Conservation (phyloP, 2,113 vertebrate species). For the Tricholaema leucomelas region DNA sequence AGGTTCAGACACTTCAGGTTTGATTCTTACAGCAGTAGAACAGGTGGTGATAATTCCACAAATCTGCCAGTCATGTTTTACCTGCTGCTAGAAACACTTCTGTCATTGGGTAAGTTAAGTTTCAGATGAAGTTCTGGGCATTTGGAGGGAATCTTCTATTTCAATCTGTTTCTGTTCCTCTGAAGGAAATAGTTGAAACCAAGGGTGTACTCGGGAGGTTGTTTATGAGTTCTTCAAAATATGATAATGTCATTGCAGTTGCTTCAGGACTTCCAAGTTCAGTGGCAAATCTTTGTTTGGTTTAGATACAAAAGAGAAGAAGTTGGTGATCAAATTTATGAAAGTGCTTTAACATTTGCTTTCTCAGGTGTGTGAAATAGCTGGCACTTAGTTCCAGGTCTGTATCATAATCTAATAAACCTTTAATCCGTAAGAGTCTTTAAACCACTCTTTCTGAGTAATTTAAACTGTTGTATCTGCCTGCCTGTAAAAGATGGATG, state of each 20-base stretch:
- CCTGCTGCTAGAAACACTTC: background rate
- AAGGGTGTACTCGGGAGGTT: background rate
- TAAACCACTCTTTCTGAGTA: slow-evolving; percentile 49
- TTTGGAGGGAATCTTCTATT: background rate
- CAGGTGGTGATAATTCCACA: background rate
- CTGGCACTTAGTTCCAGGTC: slow-evolving; percentile 9
- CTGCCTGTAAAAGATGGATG: slow-evolving; percentile 49
- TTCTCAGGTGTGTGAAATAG: slow-evolving; percentile 36
- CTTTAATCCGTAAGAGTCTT: slow-evolving; percentile 53
- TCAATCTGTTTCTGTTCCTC: background rate
- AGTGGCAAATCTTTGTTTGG: background rate
- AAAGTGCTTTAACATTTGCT: slow-evolving; percentile 14
- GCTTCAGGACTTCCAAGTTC: background rate
- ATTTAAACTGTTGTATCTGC: slow-evolving; percentile 51
- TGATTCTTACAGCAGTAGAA: background rate
- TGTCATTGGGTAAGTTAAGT: background rate
- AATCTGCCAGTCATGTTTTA: background rate
- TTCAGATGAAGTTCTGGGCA: background rate
- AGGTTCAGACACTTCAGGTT: too few species aligned
- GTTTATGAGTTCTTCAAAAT: background rate
- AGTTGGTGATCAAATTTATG: slow-evolving; percentile 16
- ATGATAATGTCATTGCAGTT: background rate
- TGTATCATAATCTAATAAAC: slow-evolving; percentile 59
- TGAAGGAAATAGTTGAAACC: background rate
- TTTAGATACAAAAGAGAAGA: background rate